Evolutionary conservation across 2,797 vertebrate genomes (phyloP).

Genomic region (Pangasius krempfi): DNA sequence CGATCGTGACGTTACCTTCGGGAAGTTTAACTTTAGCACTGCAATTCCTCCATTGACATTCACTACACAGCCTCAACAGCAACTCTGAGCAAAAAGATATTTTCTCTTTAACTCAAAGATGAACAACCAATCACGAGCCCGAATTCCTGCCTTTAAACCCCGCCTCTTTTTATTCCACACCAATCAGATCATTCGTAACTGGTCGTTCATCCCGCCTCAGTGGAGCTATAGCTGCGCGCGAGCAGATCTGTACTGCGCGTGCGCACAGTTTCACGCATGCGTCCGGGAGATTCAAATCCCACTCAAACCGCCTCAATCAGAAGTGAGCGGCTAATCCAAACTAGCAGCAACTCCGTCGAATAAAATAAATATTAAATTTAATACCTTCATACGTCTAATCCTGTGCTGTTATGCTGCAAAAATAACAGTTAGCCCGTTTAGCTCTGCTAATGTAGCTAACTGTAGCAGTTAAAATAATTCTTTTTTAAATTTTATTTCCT

Average conservation of each 20-base stretch:
- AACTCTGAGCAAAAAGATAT: not conserved
- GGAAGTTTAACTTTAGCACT: constrained; percentile 11
- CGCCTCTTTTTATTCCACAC: constrained; percentile 9
- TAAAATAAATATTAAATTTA: no score
- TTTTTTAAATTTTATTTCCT: not conserved
- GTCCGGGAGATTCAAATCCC: not conserved
- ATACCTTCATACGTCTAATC: not conserved
- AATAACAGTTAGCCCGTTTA: not conserved
- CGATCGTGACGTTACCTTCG: not conserved
- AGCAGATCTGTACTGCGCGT: not conserved
- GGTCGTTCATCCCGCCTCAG: not conserved
- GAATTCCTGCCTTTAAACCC: constrained; percentile 3
- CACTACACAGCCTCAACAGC: constrained; percentile 13
- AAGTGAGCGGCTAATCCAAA: not conserved
- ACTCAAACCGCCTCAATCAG: not conserved
- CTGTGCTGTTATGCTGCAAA: not conserved
- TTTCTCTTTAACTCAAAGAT: not conserved
- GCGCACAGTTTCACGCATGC: constrained; percentile 2
- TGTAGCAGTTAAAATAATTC: not conserved
- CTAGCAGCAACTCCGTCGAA: no score
- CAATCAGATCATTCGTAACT: constrained; percentile 32
- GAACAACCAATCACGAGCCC: constrained; percentile 44
- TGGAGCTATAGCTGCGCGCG: no score
- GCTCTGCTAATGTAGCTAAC: not conserved
- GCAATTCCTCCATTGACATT: constrained; percentile 50